Evolutionary conservation across 2,797 vertebrate species (phyloP), one percentile per base, ranked within the genome.

Genomic region (Sternotherus odoratus): DNA sequence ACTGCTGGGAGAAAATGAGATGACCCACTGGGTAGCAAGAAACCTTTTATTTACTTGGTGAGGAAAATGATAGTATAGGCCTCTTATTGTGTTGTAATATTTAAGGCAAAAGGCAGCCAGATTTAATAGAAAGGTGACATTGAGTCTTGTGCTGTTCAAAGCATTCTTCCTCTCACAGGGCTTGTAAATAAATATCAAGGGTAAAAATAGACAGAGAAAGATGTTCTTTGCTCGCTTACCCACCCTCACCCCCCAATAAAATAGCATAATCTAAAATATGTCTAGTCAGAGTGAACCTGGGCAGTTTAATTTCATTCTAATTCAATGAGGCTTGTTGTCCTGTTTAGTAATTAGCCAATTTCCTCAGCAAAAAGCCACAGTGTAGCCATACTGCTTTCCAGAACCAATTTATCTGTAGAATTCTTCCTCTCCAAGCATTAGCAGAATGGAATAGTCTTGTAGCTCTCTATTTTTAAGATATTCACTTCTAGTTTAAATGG

Each of bases 1-100:
- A 95, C 95, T 95, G 94, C 95, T 95, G 89, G 49, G 77, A 95
- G 56, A 95, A 96, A 96, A 96, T 63, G 19, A 95, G 66, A 33
- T 75, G 78, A 53, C 86, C 83, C 87, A 86, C 79, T 82, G 86
- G 15, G 93, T 89, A 92, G 51, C 75, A 89, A 84, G 57, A 91
- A 94, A 90, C 23, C 53, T 90, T 91, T 91, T 66, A 92, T 94
- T 93, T 92, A 79, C 54, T 83, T 69, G 53, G 16, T 6, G 30
- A 93, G 82, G 49, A 91, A 80, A 93, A 80, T 86, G 82, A 39
- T 88, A 79, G 66, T 36, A 23, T 36, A 75, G 15, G 15, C 80
- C 6, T 86, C 28, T 5, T 79, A 51, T 43, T 30, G 7, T 43
- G 17, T 85, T 94, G 77, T 48, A 9, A 6, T 79, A 74, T 43